These are phyloP conservation scores for Trimorus sp. DNA, from an alignment of 2,888 invertebrate species.

Conservation along the genomic window DNA sequence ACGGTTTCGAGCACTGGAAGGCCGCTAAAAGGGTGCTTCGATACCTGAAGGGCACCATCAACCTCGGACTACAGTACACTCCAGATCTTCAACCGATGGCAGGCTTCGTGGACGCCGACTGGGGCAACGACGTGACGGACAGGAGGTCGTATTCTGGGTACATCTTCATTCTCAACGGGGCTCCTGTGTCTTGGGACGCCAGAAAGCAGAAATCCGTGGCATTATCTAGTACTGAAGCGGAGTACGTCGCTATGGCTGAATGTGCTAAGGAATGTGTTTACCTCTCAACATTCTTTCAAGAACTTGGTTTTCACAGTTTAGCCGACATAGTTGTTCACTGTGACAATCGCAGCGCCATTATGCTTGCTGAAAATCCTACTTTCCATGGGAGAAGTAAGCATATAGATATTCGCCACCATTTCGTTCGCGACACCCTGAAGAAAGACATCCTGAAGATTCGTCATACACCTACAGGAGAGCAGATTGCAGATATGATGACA, in stretches of 20 bases:
- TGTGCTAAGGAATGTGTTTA: slow-evolving; percentile 18
- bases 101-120: not conserved
- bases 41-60: not conserved
- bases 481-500: not conserved
- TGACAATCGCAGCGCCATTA: slow-evolving; percentile 13
- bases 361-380: slow-evolving; percentile 11
- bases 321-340: not conserved
- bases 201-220: not conserved
- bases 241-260: slow-evolving; percentile 1
- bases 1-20: not conserved
- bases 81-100: not conserved
- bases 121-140: not conserved
- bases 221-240: not conserved
- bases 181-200: not conserved
- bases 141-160: not conserved
- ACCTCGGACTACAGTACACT: not conserved
- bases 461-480: not conserved
- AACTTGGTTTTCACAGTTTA: not conserved
- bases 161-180: not conserved
- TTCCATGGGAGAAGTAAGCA: slow-evolving; percentile 7
- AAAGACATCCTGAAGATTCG: too few species aligned
- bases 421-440: slow-evolving; percentile 1
- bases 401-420: slow-evolving; percentile 12
- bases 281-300: slow-evolving; percentile 1
- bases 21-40: not conserved